These are phyloP conservation scores for Arrhamphus sclerolepis DNA, from an alignment of 2,797 vertebrate genomes.

Conservation along the genomic window DNA sequence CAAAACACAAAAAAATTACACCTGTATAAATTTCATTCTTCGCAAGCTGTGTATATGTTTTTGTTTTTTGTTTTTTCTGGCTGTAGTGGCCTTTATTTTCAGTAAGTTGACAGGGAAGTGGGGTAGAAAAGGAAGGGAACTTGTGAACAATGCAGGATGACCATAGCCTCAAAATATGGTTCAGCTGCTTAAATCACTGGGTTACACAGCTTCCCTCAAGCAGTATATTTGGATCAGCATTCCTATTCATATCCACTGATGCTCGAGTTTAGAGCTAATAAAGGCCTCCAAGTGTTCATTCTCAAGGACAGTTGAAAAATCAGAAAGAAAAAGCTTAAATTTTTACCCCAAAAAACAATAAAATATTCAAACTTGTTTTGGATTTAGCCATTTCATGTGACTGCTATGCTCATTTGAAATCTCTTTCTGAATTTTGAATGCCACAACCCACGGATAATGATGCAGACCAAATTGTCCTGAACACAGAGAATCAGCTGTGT, in stretches of 20 bases:
- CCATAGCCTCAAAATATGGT: too few species aligned
- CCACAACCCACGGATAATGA: slow-evolving; percentile 14
- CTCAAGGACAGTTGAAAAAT: slow-evolving; percentile 43
- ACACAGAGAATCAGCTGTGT: slow-evolving; percentile 61
- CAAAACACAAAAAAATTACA: slow-evolving; percentile 58
- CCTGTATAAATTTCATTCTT: slow-evolving; percentile 57
- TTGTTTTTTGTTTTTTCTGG: slow-evolving; percentile 27
- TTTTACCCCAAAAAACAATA: slow-evolving; percentile 23
- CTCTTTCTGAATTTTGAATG: slow-evolving; percentile 29
- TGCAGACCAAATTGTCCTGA: slow-evolving; percentile 51
- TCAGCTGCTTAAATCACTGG: too few species aligned
- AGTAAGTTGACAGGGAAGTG: too few species aligned
- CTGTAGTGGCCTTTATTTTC: slow-evolving; percentile 69
- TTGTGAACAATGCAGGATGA: too few species aligned
- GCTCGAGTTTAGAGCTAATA: slow-evolving; percentile 47
- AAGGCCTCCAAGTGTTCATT: slow-evolving; percentile 54
- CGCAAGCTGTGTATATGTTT: too few species aligned
- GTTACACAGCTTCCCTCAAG: too few species aligned
- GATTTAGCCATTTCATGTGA: slow-evolving; percentile 35
- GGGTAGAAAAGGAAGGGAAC: too few species aligned
- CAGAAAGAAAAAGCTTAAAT: slow-evolving; percentile 12
- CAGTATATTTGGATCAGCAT: too few species aligned
- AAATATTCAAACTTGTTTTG: slow-evolving; percentile 17
- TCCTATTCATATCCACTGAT: slow-evolving; percentile 72
- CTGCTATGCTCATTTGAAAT: slow-evolving; percentile 40